Percentiles rank a stretch among this genome's conserved stretches.
phyloP scores from a whole-genome alignment of 53 echinoderm and acorn worm genomes.

The Luidia sarsii region DNA sequence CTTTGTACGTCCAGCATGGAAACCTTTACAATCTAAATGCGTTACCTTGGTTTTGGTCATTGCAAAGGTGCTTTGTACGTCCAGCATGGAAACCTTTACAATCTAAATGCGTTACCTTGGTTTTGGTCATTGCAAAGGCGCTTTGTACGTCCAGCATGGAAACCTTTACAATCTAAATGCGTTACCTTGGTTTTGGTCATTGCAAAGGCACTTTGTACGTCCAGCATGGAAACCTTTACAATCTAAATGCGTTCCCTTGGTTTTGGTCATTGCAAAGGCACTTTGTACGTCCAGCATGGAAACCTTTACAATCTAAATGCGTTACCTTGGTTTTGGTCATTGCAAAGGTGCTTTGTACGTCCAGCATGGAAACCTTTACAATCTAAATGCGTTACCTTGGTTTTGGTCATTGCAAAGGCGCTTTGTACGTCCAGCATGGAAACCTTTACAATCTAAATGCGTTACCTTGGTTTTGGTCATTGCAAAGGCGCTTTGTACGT shows the following conservation, averaged over 20 bases:
- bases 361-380: not conserved
- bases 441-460: not conserved
- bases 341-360: no score
- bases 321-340: constrained; percentile 93
- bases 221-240: not conserved
- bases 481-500: no score
- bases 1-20: no score
- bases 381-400: constrained; percentile 81
- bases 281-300: no score
- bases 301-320: not conserved
- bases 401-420: constrained; percentile 85
- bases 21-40: not conserved
- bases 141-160: no score
- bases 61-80: no score
- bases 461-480: constrained; percentile 93
- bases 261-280: constrained; percentile 85
- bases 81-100: not conserved
- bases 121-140: constrained; percentile 85
- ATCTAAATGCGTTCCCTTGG: constrained; percentile 80
- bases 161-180: not conserved
- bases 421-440: no score
- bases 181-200: constrained; percentile 93
- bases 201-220: no score
- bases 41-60: constrained; percentile 93
- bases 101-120: constrained; percentile 81